phyloP scores from a whole-genome alignment of 2,888 invertebrate species.

The Mythimna vitellina region DNA sequence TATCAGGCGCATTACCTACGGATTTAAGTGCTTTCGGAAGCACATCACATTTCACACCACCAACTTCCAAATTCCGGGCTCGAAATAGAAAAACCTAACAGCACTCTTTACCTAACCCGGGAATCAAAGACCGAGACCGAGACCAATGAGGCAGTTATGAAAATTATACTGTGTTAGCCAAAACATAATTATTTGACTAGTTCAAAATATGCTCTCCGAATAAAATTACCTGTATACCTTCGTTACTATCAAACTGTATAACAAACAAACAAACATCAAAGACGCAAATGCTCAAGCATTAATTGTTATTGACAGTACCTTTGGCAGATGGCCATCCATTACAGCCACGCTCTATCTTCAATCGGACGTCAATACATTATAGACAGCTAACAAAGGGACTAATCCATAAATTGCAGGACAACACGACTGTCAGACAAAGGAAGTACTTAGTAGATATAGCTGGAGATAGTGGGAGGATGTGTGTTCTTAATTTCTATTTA shows the following conservation, averaged over 20 bases:
- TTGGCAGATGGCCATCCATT: constrained; percentile 70
- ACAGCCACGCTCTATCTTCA: constrained; percentile 72
- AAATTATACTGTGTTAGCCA: neutral
- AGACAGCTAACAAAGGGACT: constrained; percentile 74
- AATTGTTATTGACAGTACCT: constrained; percentile 58
- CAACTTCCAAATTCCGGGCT: no score
- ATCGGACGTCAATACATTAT: constrained; percentile 79
- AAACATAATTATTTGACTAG: neutral
- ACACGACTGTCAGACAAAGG: constrained; percentile 74
- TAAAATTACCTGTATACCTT: neutral
- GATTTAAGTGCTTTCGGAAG: no score
- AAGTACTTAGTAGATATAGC: constrained; percentile 63
- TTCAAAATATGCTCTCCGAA: neutral
- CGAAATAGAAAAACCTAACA: no score
- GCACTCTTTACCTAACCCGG: no score
- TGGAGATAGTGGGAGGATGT: constrained; percentile 51
- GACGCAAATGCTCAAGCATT: constrained; percentile 44
- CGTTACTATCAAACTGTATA: neutral
- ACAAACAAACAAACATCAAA: constrained; percentile 14
- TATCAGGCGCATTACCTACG: no score
- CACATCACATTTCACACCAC: no score
- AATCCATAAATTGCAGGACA: constrained; percentile 81
- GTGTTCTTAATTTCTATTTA: constrained; percentile 42
- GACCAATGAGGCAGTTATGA: no score
- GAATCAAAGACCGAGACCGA: no score